Base-by-base conservation (phyloP, 2,888 invertebrate genomes). In the Ochlodes sylvanus region DNA sequence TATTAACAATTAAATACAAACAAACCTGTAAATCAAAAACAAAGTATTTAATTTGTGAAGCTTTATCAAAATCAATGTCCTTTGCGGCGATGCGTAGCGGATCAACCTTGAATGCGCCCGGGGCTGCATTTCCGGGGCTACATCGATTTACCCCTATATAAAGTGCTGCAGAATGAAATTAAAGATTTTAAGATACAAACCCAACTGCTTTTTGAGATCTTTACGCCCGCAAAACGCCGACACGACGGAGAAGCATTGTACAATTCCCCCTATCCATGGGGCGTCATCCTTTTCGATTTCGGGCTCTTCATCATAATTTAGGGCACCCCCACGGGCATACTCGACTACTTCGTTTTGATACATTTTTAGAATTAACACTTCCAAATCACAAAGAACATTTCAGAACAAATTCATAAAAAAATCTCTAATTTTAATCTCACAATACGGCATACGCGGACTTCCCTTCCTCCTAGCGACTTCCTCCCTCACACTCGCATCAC, bases 191-290 rank as follows among this genome's bases (percentile, higher is more conserved):
- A 34, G 9, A 56, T 50, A 47, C 77, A 82, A 81, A 95, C 96
- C 95, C 93, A 95, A 92, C 69, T 87, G 85, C 71, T 94, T 94
- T 81, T 96, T 97, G 70, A 95, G 94, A 41, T 67, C 97, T 0
- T 95, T 94, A 14, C 96, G 95, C 85, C 97, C 97, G 69, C 98
- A 97, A 76, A 98, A 95, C n/a, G 96, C 96, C 86, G 97, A 94
- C 10, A 99, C 96, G 0, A 98, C 98, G 71, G 97, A 95, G 82
- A 99, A 95, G 81, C 99, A 99, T 1, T 98, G 97, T 75, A 98
- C 93, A 67, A 99, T 94, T 0, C 98, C 98, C 72, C 96, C 96
- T 84, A 97, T 95, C 97, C 97, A 97, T 69, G 74, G 96, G 2
- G 42, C 54, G n/a, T 67, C 44, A 17, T 68, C 62, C 21, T 84